These are phyloP conservation scores for Ormyrus labotus DNA, from an alignment of 2,888 invertebrate species.

Conservation along the genomic window DNA sequence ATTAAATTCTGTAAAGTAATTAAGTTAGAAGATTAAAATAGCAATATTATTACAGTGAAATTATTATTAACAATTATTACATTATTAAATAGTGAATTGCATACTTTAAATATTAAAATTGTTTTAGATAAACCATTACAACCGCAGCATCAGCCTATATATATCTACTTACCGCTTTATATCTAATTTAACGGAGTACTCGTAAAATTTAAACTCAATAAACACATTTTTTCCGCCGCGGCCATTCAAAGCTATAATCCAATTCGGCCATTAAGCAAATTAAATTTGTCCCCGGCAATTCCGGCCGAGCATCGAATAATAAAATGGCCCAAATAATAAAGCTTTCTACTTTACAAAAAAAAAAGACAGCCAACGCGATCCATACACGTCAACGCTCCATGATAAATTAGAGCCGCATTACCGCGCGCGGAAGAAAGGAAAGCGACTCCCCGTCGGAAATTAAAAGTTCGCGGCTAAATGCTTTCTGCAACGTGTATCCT, in stretches of 20 bases:
- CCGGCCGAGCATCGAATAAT: not conserved
- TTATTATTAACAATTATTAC: no score
- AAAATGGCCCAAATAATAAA: not conserved
- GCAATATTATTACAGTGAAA: no score
- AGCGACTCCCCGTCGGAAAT: slow-evolving; percentile 19
- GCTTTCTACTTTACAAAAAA: not conserved
- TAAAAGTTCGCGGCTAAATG: slow-evolving; percentile 30
- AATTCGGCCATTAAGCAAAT: not conserved
- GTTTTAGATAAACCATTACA: no score
- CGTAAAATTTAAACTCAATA: not conserved
- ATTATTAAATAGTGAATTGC: no score
- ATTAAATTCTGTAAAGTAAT: no score
- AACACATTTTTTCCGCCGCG: no score
- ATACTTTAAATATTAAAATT: no score
- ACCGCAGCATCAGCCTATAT: no score
- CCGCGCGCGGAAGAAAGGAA: not conserved
- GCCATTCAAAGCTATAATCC: not conserved
- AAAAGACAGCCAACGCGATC: not conserved
- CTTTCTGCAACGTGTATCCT: slow-evolving; percentile 11
- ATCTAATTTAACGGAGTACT: not conserved
- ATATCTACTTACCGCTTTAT: not conserved
- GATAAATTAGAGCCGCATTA: slow-evolving; percentile 39
- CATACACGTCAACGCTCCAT: slow-evolving; percentile 17
- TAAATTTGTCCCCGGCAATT: slow-evolving; percentile 1
- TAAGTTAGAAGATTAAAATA: no score